Percentiles rank a stretch among this genome's conserved stretches.
These are phyloP conservation scores for Camponotus vicinus DNA, from an alignment of 1,140 invertebrate genomes.

Conservation along the genomic window DNA sequence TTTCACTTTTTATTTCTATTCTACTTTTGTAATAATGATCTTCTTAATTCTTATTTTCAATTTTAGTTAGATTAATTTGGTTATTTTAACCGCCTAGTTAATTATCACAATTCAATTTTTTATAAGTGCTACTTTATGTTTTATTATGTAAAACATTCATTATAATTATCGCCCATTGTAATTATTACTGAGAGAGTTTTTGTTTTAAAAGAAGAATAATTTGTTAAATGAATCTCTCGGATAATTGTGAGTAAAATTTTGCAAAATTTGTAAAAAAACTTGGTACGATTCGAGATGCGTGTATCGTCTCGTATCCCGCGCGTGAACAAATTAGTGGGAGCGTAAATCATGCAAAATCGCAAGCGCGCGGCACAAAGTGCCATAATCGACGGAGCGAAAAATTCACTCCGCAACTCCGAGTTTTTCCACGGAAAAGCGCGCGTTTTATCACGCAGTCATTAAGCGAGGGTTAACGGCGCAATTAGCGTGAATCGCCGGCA, in stretches of 20 bases:
- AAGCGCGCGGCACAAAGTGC: constrained; percentile 22
- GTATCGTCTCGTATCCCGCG: constrained; percentile 26
- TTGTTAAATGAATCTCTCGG: background rate
- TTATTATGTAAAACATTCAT: too few species aligned
- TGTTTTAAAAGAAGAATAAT: background rate
- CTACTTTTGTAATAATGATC: too few species aligned
- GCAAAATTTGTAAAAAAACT: background rate
- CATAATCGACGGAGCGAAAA: constrained; percentile 43
- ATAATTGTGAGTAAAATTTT: background rate
- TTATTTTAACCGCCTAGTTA: too few species aligned
- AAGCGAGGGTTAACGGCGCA: constrained; percentile 59
- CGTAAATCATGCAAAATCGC: constrained; percentile 57
- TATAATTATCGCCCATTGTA: too few species aligned
- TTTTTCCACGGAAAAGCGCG: constrained; percentile 58
- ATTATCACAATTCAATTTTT: too few species aligned
- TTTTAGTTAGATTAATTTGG: too few species aligned
- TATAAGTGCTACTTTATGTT: too few species aligned
- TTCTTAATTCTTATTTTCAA: too few species aligned
- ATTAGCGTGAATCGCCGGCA: constrained; percentile 51
- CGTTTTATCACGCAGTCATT: constrained; percentile 54
- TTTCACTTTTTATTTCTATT: too few species aligned
- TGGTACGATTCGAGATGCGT: background rate
- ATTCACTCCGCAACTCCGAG: constrained; percentile 33
- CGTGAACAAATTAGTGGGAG: constrained; percentile 42
- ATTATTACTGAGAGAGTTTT: background rate